A percentile compares a stretch with the other conserved stretches of the same genome.
These are phyloP conservation scores for Chrysomallon squamiferum DNA, from an alignment of 1,140 invertebrate genomes.

Conservation along the genomic window DNA sequence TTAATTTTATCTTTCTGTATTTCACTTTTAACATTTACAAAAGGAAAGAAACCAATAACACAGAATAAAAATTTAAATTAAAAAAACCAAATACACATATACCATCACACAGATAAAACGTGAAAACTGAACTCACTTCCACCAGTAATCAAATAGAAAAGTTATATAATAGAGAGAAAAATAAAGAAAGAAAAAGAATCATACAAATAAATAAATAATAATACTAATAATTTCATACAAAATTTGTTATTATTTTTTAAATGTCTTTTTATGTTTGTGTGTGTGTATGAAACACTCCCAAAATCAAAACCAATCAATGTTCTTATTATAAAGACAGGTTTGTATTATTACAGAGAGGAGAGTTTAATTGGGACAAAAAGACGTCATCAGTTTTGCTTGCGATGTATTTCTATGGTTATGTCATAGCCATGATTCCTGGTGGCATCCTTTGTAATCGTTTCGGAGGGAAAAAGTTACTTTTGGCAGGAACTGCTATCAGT, in stretches of 20 bases:
- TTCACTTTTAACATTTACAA: no score
- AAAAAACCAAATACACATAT: no score
- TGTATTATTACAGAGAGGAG: slow-evolving; percentile 54
- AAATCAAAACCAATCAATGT: no score
- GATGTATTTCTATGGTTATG: slow-evolving; percentile 84
- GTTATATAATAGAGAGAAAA: not conserved
- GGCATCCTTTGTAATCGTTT: slow-evolving; percentile 63
- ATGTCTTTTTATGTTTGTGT: no score
- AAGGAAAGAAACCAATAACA: no score
- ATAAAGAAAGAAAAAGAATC: not conserved
- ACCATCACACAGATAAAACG: no score
- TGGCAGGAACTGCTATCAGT: slow-evolving; percentile 20
- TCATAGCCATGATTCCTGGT: slow-evolving; percentile 79
- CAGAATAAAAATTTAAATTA: not conserved
- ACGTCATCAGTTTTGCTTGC: slow-evolving; percentile 81
- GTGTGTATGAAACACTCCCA: no score
- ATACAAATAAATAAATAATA: not conserved
- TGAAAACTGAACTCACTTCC: not conserved
- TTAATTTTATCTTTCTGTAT: no score
- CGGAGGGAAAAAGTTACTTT: slow-evolving; percentile 57
- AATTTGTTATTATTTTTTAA: no score
- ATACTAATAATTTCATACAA: no score
- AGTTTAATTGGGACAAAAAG: slow-evolving; percentile 82
- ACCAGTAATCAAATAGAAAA: no score
- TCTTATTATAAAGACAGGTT: no score